Evolutionary conservation across 2,888 invertebrate genomes (phyloP).

Genomic region (Lithophane leautieri): DNA sequence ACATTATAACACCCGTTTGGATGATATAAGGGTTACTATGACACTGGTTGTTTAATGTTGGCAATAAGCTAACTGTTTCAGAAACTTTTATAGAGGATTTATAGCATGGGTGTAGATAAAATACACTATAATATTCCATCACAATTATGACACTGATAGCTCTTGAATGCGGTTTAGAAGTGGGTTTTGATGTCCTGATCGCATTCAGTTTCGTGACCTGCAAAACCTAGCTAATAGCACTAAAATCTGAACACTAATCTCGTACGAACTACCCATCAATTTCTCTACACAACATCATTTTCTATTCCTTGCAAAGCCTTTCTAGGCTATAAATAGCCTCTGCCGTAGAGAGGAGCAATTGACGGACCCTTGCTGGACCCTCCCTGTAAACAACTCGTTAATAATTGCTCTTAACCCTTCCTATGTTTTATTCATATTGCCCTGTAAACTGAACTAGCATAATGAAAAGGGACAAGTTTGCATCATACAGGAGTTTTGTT

Average conservation of each 20-base stretch:
- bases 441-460: constrained; percentile 81
- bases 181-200: no score
- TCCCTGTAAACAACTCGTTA: constrained; percentile 84
- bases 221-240: not conserved
- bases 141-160: not conserved
- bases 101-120: no score
- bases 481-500: constrained; percentile 58
- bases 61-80: no score
- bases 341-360: constrained; percentile 39
- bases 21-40: no score
- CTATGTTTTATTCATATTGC: constrained; percentile 80
- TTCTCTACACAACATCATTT: constrained; percentile 16
- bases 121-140: no score
- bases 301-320: constrained; percentile 19
- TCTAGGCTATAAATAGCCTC: constrained; percentile 33
- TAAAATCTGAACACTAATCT: not conserved
- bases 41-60: no score
- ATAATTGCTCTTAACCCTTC: constrained; percentile 84
- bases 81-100: no score
- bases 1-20: no score
- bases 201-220: no score
- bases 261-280: not conserved
- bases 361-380: constrained; percentile 65
- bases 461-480: constrained; percentile 82
- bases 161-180: not conserved